These are phyloP conservation scores for Polypedilum pembai DNA, from an alignment of 1,140 invertebrate species.

Conservation along the genomic window DNA sequence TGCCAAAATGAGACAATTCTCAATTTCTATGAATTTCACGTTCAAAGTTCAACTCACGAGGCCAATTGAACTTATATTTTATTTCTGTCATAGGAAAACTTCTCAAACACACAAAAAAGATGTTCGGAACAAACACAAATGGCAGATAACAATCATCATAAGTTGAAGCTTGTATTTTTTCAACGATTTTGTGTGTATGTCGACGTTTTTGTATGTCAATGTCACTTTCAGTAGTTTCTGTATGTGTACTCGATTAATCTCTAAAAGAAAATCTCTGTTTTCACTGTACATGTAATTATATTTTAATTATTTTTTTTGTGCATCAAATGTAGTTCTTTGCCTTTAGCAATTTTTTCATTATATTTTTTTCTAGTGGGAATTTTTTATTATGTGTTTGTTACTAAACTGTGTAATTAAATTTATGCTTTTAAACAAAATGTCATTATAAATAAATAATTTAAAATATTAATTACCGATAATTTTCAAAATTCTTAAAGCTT, in stretches of 20 bases:
- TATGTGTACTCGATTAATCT: neutral
- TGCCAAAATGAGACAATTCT: too few relatives aligned
- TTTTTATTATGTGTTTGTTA: too few relatives aligned
- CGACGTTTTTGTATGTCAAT: constrained; percentile 17
- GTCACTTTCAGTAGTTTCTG: constrained; percentile 10
- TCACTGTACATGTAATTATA: constrained; percentile 19
- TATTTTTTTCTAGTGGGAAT: too few relatives aligned
- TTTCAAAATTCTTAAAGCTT: too few relatives aligned
- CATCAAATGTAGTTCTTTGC: neutral
- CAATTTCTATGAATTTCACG: too few relatives aligned
- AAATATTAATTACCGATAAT: too few relatives aligned
- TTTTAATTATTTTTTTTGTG: constrained; percentile 22
- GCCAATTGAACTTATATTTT: neutral
- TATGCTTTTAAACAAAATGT: too few relatives aligned
- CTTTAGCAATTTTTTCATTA: too few relatives aligned
- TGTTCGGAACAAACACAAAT: neutral
- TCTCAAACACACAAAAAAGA: neutral
- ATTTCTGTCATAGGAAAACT: neutral
- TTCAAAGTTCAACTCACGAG: neutral
- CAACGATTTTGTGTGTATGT: constrained; percentile 11
- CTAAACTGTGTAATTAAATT: too few relatives aligned
- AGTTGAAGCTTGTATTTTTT: constrained; percentile 4
- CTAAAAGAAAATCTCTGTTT: constrained; percentile 24
- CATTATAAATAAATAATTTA: too few relatives aligned
- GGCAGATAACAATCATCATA: constrained; percentile 4